Conservation (phyloP, 2,797 vertebrate species). For the Botia kubotai region DNA sequence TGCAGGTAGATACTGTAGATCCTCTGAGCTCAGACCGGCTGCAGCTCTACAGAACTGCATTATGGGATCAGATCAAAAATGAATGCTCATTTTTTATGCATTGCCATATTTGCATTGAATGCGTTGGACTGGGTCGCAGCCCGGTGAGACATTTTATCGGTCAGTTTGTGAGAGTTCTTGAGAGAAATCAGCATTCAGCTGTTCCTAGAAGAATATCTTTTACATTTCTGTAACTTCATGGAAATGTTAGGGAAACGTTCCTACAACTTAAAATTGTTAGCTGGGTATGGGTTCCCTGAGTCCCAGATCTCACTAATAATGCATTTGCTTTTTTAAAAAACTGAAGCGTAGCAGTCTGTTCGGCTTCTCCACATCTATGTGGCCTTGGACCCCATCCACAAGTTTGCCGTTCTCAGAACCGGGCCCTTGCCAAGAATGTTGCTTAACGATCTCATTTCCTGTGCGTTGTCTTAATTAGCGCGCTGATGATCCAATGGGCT, state of each 20-base stretch:
- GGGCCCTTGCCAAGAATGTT: constrained; percentile 42
- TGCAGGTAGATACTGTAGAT: too few species aligned
- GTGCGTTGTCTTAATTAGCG: constrained; percentile 72
- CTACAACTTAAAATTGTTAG: too few species aligned
- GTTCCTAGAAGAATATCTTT: too few species aligned
- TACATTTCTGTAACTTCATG: too few species aligned
- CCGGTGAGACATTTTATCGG: constrained; percentile 37
- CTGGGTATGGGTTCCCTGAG: too few species aligned
- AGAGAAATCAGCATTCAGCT: too few species aligned
- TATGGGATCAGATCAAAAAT: neutral
- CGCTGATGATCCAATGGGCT: constrained; percentile 68
- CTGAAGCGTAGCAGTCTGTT: constrained; percentile 24
- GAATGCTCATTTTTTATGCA: constrained; percentile 13
- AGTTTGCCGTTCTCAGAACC: constrained; percentile 41
- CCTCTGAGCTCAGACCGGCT: neutral
- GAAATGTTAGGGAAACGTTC: too few species aligned
- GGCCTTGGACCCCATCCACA: constrained; percentile 67
- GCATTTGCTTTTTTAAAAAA: constrained; percentile 30
- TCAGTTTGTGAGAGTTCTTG: neutral
- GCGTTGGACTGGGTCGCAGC: constrained; percentile 7
- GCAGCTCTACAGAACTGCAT: constrained; percentile 6
- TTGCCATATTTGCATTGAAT: constrained; percentile 19
- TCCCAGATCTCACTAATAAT: constrained; percentile 34
- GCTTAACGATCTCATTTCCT: constrained; percentile 70
- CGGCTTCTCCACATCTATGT: constrained; percentile 57